A percentile compares a stretch with the other conserved stretches of the same genome.
Evolutionary conservation across 2,113 vertebrate genomes (phyloP).

Genomic region (Monopterus albus): DNA sequence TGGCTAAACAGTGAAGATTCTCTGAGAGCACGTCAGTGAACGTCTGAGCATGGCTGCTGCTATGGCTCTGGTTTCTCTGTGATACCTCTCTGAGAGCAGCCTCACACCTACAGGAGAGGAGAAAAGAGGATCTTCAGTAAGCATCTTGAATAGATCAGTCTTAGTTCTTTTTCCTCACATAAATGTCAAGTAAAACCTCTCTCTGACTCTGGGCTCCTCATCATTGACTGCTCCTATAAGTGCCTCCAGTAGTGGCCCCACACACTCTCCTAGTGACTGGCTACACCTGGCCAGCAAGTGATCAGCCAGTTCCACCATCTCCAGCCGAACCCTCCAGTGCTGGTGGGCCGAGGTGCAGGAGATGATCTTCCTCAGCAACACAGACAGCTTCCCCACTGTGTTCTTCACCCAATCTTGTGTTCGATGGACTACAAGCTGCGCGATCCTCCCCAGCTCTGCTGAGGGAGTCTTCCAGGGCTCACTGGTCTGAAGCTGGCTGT

Average conservation of each 20-base stretch:
- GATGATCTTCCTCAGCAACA: slow-evolving; percentile 86
- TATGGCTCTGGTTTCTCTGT: slow-evolving; percentile 64
- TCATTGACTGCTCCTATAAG: slow-evolving; percentile 90
- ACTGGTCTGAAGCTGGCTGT: slow-evolving; percentile 81
- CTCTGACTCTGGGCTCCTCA: slow-evolving; percentile 84
- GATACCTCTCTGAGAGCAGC: slow-evolving; percentile 78
- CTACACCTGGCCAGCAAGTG: slow-evolving; percentile 84
- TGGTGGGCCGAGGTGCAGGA: slow-evolving; percentile 86
- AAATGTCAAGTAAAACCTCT: slow-evolving; percentile 64
- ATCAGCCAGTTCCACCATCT: slow-evolving; percentile 84
- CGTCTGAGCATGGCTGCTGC: slow-evolving; percentile 67
- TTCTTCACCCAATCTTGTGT: slow-evolving; percentile 85
- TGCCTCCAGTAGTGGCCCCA: slow-evolving; percentile 86
- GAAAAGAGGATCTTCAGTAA: not conserved
- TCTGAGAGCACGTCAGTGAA: slow-evolving; percentile 89
- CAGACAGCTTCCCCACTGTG: slow-evolving; percentile 82
- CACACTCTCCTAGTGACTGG: slow-evolving; percentile 82
- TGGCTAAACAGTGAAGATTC: slow-evolving; percentile 89
- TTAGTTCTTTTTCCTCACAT: not conserved
- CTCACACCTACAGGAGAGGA: slow-evolving; percentile 62
- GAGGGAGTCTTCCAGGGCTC: slow-evolving; percentile 41
- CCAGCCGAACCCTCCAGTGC: slow-evolving; percentile 92
- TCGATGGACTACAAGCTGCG: slow-evolving; percentile 85
- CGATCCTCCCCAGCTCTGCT: slow-evolving; percentile 70
- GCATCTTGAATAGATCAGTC: not conserved